Base-by-base conservation (phyloP, 2,797 vertebrate genomes). In the Discoglossus pictus region DNA sequence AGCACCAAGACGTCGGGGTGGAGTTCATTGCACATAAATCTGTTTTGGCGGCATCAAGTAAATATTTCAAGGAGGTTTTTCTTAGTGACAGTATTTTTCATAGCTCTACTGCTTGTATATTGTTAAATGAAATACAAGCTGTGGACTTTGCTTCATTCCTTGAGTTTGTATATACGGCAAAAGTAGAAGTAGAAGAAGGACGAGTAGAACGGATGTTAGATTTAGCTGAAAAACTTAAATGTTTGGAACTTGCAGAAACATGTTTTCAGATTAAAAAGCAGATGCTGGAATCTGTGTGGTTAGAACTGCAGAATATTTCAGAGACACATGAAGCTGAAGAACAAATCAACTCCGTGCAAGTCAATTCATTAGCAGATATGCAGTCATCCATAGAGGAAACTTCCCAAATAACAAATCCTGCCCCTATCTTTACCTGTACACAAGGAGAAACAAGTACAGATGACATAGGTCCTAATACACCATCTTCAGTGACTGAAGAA, bases 121-220 rank as follows among this genome's bases (percentile, higher is more conserved):
- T 83, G 18, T 73, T 99, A 44, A 88, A 84, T 1, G 89, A 94
- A 62, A 88, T 97, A 43, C 85, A 84, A 13, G 82, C 86, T 0
- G 76, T 71, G 0, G 86, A 93, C 42, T 98, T 99, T 44, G 89
- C 88, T 10, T 94, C 86, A 0, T 99, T 95, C 69, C 75, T 99
- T 46, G 93, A 98, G 27, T 99, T 98, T 51, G 92, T 91, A 3
- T 99, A 99, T 73, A 98, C 94, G 0, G 93, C 96, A 0, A 92
- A 81, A 62, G 88, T 94, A 0, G 88, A 92, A 50, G 89, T 99
- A 0, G 85, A 89, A 58, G 85, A 87, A 75, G 86, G 91, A 12
- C 81, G 87, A 59, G 88, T 98, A 2, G 79, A 80, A 36, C 85
- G 88, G 2, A 85, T 99, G 74, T 83, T 92, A 3, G 89, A 91